Evolutionary conservation across 2,888 invertebrate species (phyloP), one percentile per base, ranked within the genome.

Genomic region (Elgonia sp.): DNA sequence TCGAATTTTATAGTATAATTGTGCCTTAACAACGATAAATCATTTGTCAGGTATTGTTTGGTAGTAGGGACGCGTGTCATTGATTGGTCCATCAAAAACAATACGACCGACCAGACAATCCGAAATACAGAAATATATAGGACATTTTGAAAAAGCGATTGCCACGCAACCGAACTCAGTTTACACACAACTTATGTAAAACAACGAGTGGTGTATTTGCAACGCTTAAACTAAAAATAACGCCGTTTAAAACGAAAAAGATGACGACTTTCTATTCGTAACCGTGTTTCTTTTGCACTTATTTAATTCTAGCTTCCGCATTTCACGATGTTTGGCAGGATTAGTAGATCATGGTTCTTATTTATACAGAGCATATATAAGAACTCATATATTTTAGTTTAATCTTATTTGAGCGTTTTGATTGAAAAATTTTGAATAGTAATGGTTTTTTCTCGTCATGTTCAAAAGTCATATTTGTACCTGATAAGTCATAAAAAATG

Each of bases 1-100:
- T 42, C 53, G 20, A 10, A 72, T 72, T 72, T 55, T 72, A 55
- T 76, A 37, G 50, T 63, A 50, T 63, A 63, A 76, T 76, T 63
- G 62, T 42, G 46, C 75, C 50, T 63, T 62, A 77, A 65, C 65
- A 65, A 53, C 50, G 55, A 65, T 65, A 65, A 77, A 77, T 77
- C 77, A 77, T 65, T 65, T 63, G 57, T 69, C 65, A 46, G 14
- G 79, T 60, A 79, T 79, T 79, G 79, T 79, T 79, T 40, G 18
- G 29, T n/a, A 42, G 14, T 60, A 60, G 69, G 55, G 69, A 42
- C 20, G 79, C 40, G 40, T 67, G 67, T 37, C 79, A 79, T 69
- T 69, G 69, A 79, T 79, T 79, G 60, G 79, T 69, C 40, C 79
- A 57, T 69, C 79, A 79, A 69, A 63, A 69, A 79, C 79, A 79